Evolutionary conservation across 2,797 vertebrate species (phyloP).

Genomic region (Nyctibius grandis): DNA sequence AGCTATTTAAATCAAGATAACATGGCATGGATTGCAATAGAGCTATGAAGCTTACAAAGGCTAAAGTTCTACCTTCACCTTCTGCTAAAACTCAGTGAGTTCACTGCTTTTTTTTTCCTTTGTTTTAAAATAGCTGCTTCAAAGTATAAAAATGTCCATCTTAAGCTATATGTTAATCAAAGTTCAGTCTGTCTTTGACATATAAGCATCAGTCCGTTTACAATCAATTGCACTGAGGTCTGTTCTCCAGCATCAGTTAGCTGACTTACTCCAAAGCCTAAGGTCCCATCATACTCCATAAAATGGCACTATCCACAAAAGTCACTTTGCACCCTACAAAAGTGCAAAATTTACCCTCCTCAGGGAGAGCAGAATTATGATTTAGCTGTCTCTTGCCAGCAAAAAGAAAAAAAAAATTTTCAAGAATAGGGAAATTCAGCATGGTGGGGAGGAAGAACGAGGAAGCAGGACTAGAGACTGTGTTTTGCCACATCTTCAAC

Average conservation of each 20-base stretch:
- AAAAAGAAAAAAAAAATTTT: not conserved
- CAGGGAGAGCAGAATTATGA: not conserved
- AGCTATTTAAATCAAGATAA: constrained; percentile 9
- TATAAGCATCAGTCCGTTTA: not conserved
- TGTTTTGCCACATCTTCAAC: not conserved
- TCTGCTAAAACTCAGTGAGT: not conserved
- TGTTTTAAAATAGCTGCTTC: not conserved
- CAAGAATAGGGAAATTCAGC: not conserved
- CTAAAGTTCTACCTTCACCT: constrained; percentile 6
- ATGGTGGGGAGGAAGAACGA: not conserved
- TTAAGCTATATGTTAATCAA: not conserved
- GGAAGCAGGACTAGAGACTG: not conserved
- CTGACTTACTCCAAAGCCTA: not conserved
- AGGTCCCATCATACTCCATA: not conserved
- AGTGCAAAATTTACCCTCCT: not conserved
- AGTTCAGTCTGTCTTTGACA: not conserved
- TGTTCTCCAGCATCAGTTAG: not conserved
- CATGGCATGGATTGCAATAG: not conserved
- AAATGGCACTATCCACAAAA: not conserved
- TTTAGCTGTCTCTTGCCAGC: not conserved
- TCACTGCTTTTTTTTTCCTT: not conserved
- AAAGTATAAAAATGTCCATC: not conserved
- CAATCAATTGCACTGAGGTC: not conserved
- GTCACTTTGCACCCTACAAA: not conserved
- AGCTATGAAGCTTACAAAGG: not conserved